phyloP scores from a whole-genome alignment of 2,797 vertebrate genomes.

The Sebastes jordani region DNA sequence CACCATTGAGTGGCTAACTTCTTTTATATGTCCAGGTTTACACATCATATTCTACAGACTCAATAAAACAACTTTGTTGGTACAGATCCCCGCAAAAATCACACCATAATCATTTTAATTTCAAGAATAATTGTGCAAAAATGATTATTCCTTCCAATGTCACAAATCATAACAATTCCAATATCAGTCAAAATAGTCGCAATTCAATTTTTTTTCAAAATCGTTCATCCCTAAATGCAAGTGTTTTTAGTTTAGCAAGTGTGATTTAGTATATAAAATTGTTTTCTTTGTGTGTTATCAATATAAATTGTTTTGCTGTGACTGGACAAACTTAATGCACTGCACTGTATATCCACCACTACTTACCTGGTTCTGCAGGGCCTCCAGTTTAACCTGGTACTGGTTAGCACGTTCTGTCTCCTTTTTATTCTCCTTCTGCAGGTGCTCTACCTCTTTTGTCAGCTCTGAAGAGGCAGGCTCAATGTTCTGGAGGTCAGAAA shows the following conservation, averaged over 20 bases:
- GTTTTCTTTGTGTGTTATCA: neutral
- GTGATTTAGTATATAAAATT: neutral
- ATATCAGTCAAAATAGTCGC: neutral
- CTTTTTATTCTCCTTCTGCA: slow-evolving; percentile 63
- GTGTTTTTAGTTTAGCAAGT: neutral
- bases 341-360: neutral
- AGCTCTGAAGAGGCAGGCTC: slow-evolving; percentile 24
- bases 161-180: neutral
- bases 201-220: neutral
- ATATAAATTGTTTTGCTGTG: neutral
- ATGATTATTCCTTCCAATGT: neutral
- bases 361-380: slow-evolving; percentile 80
- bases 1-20: neutral
- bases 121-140: neutral
- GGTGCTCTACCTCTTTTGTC: slow-evolving; percentile 65
- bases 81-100: neutral
- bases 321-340: neutral
- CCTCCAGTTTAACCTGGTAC: slow-evolving; percentile 78
- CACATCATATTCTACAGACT: neutral
- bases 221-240: neutral
- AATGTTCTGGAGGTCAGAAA: neutral
- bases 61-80: neutral
- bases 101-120: neutral
- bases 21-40: neutral
- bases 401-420: slow-evolving; percentile 71